Conservation (phyloP, 1,140 invertebrate genomes). For the Atta colombica region DNA sequence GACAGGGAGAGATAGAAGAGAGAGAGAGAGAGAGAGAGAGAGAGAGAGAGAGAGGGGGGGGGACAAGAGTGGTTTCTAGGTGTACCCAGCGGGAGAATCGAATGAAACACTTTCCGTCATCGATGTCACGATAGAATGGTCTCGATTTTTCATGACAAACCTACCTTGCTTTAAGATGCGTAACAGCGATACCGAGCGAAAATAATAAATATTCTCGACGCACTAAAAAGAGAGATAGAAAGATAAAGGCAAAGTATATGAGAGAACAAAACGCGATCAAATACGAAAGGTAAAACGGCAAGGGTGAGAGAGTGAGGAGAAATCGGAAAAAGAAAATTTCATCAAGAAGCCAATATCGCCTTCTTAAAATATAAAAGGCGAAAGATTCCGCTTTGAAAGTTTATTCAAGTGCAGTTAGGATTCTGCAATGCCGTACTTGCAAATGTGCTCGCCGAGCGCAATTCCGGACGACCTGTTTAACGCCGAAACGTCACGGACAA, state of each 20-base stretch:
- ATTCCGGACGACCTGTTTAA: slow-evolving; percentile 38
- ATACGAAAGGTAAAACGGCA: neutral
- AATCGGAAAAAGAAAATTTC: slow-evolving; percentile 37
- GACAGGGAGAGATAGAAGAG: neutral
- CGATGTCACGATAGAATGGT: slow-evolving; percentile 36
- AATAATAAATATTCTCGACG: slow-evolving; percentile 58
- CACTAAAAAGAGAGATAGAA: neutral
- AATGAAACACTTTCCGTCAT: slow-evolving; percentile 60
- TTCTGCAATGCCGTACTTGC: neutral
- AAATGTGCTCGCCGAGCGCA: neutral
- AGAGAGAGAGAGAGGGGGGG: slow-evolving; percentile 18
- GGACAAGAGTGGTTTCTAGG: slow-evolving; percentile 36
- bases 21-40: neutral
- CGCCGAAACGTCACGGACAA: slow-evolving; percentile 62
- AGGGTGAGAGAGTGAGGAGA: neutral
- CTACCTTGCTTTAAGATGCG: slow-evolving; percentile 39
- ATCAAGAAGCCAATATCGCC: slow-evolving; percentile 45
- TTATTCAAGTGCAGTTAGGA: slow-evolving; percentile 59
- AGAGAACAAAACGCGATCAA: too few species aligned
- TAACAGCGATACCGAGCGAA: slow-evolving; percentile 30
- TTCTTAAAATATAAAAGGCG: slow-evolving; percentile 37
- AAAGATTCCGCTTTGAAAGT: slow-evolving; percentile 27
- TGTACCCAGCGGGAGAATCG: slow-evolving; percentile 38
- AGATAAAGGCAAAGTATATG: neutral
- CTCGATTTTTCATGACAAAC: slow-evolving; percentile 64